Percentiles rank a stretch among this genome's conserved stretches.
Evolutionary conservation across 2,113 vertebrate genomes (phyloP).

Genomic region (Camelus bactrianus): DNA sequence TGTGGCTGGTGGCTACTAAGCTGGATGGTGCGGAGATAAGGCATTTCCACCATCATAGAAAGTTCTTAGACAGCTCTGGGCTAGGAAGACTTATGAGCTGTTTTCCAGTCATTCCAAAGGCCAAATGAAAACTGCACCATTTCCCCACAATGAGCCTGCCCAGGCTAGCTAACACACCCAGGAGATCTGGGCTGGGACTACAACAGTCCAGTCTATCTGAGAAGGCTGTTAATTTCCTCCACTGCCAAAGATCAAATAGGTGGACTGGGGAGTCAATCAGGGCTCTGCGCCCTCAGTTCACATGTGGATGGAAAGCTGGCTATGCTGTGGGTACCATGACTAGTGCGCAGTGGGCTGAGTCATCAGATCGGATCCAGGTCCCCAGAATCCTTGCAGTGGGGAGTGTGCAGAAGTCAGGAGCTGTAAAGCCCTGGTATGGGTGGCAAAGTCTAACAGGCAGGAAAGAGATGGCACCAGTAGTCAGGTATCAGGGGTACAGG

Average conservation of each 20-base stretch:
- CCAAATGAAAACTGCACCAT: not conserved
- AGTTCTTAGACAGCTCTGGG: not conserved
- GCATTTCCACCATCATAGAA: not conserved
- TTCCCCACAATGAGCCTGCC: not conserved
- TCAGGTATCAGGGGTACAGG: not conserved
- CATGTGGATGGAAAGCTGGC: not conserved
- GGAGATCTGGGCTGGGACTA: not conserved
- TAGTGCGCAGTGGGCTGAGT: not conserved
- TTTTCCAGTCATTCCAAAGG: not conserved
- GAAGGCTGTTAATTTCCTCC: not conserved
- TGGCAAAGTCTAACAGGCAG: not conserved
- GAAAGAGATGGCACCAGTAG: not conserved
- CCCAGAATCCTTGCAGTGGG: not conserved
- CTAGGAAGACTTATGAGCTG: not conserved
- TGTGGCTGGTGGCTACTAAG: fast-evolving
- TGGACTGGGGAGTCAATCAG: not conserved
- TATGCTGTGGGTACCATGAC: no score
- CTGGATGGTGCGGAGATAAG: fast-evolving
- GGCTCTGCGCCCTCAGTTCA: not conserved
- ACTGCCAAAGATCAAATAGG: not conserved
- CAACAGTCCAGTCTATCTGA: not conserved
- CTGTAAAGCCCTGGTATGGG: not conserved
- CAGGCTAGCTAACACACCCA: not conserved
- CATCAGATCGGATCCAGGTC: not conserved
- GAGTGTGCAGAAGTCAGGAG: not conserved